phyloP scores from a whole-genome alignment of 2,113 vertebrate species.

The Clupea harengus region DNA sequence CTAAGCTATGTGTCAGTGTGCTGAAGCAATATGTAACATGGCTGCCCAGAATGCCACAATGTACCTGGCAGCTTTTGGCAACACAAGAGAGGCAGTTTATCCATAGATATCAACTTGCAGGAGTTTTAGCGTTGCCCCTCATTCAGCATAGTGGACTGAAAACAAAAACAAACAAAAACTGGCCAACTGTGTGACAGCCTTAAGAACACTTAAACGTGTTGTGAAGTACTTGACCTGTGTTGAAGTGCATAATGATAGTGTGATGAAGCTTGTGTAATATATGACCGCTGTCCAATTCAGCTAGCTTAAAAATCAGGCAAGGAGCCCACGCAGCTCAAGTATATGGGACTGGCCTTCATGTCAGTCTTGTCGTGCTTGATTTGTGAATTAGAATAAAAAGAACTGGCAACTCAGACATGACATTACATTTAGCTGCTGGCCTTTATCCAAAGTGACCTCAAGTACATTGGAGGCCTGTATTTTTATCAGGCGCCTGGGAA shows the following conservation, averaged over 20 bases:
- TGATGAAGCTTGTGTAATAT: not conserved
- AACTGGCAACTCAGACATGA: not conserved
- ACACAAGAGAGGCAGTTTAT: not conserved
- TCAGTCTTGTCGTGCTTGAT: not conserved
- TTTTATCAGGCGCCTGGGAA: constrained; percentile 8
- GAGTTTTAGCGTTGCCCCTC: not conserved
- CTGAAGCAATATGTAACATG: not conserved
- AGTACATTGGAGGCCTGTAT: not conserved
- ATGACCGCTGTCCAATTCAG: not conserved
- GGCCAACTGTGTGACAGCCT: too few species aligned
- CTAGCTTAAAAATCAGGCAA: not conserved
- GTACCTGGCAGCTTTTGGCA: not conserved
- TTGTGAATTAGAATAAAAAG: not conserved
- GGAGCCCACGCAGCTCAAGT: not conserved
- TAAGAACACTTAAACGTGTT: too few species aligned
- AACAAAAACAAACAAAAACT: too few species aligned
- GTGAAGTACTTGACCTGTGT: too few species aligned
- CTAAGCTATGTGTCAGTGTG: not conserved
- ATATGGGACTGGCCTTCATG: not conserved
- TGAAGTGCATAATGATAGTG: too few species aligned
- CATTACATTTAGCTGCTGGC: not conserved
- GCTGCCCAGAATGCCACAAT: too few species aligned
- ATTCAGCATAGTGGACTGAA: not conserved
- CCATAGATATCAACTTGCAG: not conserved
- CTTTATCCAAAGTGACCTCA: not conserved